Evolutionary conservation across 2,113 vertebrate species (phyloP).

Genomic region (Thalassarche chlororhynchos): DNA sequence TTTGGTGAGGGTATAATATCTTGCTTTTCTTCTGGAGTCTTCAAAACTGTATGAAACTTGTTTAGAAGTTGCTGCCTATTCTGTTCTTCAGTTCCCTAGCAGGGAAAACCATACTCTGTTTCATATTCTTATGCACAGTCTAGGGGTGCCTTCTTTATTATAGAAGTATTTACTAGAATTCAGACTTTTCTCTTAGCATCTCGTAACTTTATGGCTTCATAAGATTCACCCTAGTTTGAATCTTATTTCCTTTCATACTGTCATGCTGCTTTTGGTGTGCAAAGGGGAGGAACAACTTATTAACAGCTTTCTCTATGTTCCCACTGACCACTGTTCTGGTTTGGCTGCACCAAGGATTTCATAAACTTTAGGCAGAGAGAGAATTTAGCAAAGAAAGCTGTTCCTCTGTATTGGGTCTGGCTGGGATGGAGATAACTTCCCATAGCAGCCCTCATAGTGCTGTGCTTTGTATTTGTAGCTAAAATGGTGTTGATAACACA

Average conservation of each 20-base stretch:
- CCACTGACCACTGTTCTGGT: neutral
- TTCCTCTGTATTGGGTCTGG: neutral
- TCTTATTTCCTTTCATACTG: neutral
- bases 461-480: neutral
- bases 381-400: neutral
- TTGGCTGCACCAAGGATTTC: neutral
- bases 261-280: neutral
- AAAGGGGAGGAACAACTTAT: neutral
- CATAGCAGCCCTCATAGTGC: neutral
- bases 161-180: neutral
- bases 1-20: neutral
- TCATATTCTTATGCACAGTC: neutral
- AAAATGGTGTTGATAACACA: neutral
- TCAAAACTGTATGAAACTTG: neutral
- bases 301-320: neutral
- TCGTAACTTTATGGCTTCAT: neutral
- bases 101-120: neutral
- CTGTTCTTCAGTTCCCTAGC: neutral
- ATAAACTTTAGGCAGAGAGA: neutral
- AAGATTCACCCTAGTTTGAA: neutral
- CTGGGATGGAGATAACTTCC: neutral
- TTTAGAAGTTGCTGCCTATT: neutral
- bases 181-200: neutral
- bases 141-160: neutral
- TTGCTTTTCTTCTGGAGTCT: neutral